A percentile compares a stretch with the other conserved stretches of the same genome.
These are phyloP conservation scores for Oscheius sp. DNA, from an alignment of 2,888 invertebrate genomes.

Conservation along the genomic window DNA sequence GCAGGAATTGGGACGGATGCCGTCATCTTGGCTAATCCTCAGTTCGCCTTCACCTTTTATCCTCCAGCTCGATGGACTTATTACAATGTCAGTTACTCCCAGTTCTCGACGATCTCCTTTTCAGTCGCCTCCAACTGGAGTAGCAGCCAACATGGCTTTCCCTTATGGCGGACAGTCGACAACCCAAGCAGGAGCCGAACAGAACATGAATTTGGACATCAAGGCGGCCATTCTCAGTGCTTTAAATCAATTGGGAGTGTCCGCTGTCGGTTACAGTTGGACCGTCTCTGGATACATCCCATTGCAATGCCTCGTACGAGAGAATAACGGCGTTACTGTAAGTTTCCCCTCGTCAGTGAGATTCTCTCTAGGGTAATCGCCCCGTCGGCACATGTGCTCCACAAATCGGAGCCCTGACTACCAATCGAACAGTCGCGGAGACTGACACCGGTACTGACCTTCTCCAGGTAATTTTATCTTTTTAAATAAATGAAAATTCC, in stretches of 20 bases:
- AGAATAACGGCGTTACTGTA: constrained; percentile 28
- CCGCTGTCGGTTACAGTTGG: constrained; percentile 15
- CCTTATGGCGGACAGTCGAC: constrained; percentile 26
- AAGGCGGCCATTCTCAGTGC: constrained; percentile 26
- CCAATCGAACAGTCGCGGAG: constrained; percentile 23
- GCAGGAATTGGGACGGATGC: constrained; percentile 43
- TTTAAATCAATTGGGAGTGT: constrained; percentile 9
- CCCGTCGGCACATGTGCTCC: constrained; percentile 22
- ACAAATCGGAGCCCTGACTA: constrained; percentile 25
- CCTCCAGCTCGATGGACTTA: constrained; percentile 30
- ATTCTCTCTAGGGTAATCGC: constrained; percentile 7
- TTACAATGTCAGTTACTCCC: constrained; percentile 5
- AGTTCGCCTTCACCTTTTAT: constrained; percentile 58
- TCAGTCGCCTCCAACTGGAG: constrained; percentile 29
- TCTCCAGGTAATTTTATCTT: constrained; percentile 4
- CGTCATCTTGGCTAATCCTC: constrained; percentile 64
- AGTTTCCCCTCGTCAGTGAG: background rate
- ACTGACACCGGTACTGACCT: constrained; percentile 28
- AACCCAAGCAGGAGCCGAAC: constrained; percentile 5
- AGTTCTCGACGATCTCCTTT: too few relatives aligned
- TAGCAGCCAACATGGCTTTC: constrained; percentile 20
- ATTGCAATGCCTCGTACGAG: constrained; percentile 23
- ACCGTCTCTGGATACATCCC: constrained; percentile 21
- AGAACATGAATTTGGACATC: constrained; percentile 29
- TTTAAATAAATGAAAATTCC: background rate